phyloP scores from a whole-genome alignment of 2,797 vertebrate species.

The Cyprinodon diabolis region DNA sequence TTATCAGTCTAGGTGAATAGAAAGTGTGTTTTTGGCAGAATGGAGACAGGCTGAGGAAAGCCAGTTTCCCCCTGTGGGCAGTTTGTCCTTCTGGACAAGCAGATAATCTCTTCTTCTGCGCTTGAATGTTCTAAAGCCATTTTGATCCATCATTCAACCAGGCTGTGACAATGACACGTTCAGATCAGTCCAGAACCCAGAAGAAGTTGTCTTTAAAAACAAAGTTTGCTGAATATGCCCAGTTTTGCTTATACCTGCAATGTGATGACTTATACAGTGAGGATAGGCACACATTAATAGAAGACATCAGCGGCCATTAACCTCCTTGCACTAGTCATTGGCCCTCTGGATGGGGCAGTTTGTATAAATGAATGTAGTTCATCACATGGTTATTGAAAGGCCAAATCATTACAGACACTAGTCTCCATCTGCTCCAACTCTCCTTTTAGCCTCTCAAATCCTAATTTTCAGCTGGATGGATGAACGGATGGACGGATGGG shows the following conservation, averaged over 20 bases:
- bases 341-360: slow-evolving; percentile 7
- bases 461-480: too few species aligned
- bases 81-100: slow-evolving; percentile 54
- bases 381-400: not conserved
- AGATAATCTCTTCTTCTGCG: slow-evolving; percentile 70
- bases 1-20: slow-evolving; percentile 15
- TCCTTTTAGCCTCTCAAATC: rapidly evolving
- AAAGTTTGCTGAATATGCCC: slow-evolving; percentile 7
- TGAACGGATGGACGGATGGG: too few species aligned
- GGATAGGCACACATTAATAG: slow-evolving; percentile 9
- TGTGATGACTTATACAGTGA: slow-evolving; percentile 11
- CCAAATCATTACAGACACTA: slow-evolving; percentile 3
- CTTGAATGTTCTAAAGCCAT: slow-evolving; percentile 68
- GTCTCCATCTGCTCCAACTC: not conserved
- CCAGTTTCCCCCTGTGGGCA: slow-evolving; percentile 32
- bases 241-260: slow-evolving; percentile 13
- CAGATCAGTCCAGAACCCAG: slow-evolving; percentile 40
- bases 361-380: slow-evolving; percentile 2
- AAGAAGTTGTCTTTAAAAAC: slow-evolving; percentile 5
- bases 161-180: slow-evolving; percentile 38
- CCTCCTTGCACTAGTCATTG: slow-evolving; percentile 10
- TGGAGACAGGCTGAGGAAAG: slow-evolving; percentile 20
- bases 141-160: slow-evolving; percentile 67
- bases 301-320: slow-evolving; percentile 19
- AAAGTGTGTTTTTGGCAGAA: slow-evolving; percentile 20